phyloP scores from a whole-genome alignment of 2,797 vertebrate species.

The Anas capensis region DNA sequence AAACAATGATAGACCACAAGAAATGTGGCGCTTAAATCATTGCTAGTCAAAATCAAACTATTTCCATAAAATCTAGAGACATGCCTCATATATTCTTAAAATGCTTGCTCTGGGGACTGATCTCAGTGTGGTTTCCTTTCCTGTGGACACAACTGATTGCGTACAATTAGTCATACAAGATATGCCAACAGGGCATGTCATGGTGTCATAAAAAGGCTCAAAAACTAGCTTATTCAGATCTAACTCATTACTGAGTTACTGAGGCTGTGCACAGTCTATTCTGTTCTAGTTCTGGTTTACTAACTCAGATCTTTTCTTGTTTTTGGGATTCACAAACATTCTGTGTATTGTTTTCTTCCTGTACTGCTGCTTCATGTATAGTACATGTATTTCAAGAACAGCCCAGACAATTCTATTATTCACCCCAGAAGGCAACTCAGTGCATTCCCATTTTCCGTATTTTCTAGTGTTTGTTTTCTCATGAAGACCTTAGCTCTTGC shows the following conservation, averaged over 20 bases:
- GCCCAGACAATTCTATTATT: background rate
- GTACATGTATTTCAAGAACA: background rate
- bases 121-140: background rate
- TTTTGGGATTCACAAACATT: background rate
- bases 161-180: background rate
- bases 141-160: background rate
- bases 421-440: background rate
- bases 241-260: background rate
- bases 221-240: background rate
- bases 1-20: background rate
- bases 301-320: background rate
- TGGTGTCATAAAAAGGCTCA: background rate
- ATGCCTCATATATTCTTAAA: conserved; percentile 35
- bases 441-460: background rate
- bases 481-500: background rate
- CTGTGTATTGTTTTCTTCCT: background rate
- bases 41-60: background rate
- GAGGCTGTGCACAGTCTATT: background rate
- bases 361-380: background rate
- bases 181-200: background rate
- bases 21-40: background rate
- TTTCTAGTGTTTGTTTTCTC: background rate
- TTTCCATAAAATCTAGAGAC: conserved; percentile 18
- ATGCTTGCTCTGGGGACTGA: background rate
- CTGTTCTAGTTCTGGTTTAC: background rate